A percentile compares a stretch with the other conserved stretches of the same genome.
Conservation (phyloP, 2,113 vertebrate species). For the Tricholaema leucomelas region DNA sequence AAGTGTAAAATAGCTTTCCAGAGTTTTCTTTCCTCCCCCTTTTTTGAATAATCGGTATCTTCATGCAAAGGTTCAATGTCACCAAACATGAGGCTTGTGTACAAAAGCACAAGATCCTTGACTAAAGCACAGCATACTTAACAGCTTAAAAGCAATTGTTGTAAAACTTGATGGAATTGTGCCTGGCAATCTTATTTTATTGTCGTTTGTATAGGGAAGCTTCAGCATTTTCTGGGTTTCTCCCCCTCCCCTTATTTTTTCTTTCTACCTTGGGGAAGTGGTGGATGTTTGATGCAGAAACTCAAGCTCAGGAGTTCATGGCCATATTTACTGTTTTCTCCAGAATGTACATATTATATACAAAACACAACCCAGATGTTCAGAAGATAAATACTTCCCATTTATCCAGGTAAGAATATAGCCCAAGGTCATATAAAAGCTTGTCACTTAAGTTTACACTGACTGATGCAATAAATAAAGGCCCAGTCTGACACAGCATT, state of each 20-base stretch:
- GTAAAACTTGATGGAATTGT: constrained; percentile 70
- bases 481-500: background rate
- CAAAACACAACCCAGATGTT: constrained; percentile 54
- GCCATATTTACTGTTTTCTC: constrained; percentile 66
- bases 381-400: constrained; percentile 42
- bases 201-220: constrained; percentile 60
- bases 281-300: constrained; percentile 61
- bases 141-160: constrained; percentile 73
- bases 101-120: constrained; percentile 75
- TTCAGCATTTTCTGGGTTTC: constrained; percentile 46
- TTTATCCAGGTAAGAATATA: constrained; percentile 60
- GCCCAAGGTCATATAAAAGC: constrained; percentile 56
- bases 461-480: constrained; percentile 2
- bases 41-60: constrained; percentile 65
- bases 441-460: constrained; percentile 20
- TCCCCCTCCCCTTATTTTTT: background rate
- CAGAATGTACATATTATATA: constrained; percentile 53
- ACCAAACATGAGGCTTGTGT: constrained; percentile 65
- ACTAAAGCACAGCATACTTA: constrained; percentile 70
- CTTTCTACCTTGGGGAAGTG: constrained; percentile 35
- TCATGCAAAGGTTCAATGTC: constrained; percentile 71
- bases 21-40: constrained; percentile 36
- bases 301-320: constrained; percentile 50
- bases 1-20: constrained; percentile 57
- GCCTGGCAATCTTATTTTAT: constrained; percentile 66